A percentile compares a stretch with the other conserved stretches of the same genome.
Conservation (phyloP, 2,113 vertebrate genomes). For the Anser cygnoides region DNA sequence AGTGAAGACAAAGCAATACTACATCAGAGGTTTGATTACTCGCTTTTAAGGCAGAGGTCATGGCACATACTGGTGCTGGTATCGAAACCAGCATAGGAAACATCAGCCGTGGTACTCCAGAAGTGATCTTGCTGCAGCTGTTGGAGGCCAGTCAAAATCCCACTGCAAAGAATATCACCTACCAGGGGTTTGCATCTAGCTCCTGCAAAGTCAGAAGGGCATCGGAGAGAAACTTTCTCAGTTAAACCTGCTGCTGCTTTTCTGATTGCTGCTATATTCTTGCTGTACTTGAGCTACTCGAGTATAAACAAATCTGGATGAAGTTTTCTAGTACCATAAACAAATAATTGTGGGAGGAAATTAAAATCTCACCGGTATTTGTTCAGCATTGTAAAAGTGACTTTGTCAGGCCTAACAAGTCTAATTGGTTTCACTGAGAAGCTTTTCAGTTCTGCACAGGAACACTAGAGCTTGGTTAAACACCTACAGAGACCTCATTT, state of each 20-base stretch:
- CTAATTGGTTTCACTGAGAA: conserved; percentile 19
- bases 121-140: background rate
- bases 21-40: background rate
- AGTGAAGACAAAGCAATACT: background rate
- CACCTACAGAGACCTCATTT: background rate
- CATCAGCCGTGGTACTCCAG: background rate
- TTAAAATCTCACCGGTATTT: background rate
- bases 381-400: background rate
- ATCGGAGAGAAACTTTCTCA: background rate
- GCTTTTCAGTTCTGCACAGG: background rate
- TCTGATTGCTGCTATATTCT: background rate
- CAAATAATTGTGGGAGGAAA: conserved; percentile 1
- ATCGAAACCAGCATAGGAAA: too few species aligned
- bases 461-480: background rate
- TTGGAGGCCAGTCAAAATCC: background rate
- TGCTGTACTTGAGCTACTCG: background rate
- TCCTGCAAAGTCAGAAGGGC: background rate
- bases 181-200: background rate
- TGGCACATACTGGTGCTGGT: background rate
- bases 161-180: background rate
- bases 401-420: conserved; percentile 12
- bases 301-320: background rate
- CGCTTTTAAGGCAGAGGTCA: background rate
- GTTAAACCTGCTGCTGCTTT: background rate
- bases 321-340: background rate